phyloP scores from a whole-genome alignment of 2,888 invertebrate species.

The Cryptus armator region DNA sequence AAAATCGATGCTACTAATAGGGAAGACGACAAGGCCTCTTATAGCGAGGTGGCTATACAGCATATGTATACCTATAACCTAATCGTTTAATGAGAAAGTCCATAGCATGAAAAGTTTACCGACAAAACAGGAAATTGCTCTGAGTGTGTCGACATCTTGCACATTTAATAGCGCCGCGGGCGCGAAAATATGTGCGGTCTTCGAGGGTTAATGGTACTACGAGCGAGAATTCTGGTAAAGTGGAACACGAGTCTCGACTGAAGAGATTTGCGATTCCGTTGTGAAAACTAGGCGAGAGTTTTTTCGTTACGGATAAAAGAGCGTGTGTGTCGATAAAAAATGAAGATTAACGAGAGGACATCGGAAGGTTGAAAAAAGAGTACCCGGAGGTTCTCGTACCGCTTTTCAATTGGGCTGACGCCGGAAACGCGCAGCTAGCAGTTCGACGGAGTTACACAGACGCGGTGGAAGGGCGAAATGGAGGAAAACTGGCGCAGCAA shows the following conservation, averaged over 20 bases:
- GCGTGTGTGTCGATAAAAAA: conserved; percentile 50
- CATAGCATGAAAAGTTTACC: too few relatives aligned
- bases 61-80: too few relatives aligned
- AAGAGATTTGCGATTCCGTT: conserved; percentile 37
- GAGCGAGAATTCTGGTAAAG: conserved; percentile 33
- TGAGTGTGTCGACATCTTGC: too few relatives aligned
- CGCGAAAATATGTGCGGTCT: background rate
- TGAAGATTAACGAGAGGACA: conserved; percentile 61
- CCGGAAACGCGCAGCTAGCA: conserved; percentile 47
- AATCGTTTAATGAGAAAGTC: too few relatives aligned
- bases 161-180: background rate
- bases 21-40: too few relatives aligned
- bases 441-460: conserved; percentile 34
- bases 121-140: too few relatives aligned
- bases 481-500: conserved; percentile 15
- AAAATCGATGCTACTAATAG: too few relatives aligned
- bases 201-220: background rate
- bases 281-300: conserved; percentile 28
- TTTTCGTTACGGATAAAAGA: conserved; percentile 6
- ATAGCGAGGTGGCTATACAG: too few relatives aligned
- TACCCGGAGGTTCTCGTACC: conserved; percentile 18
- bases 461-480: conserved; percentile 26
- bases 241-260: conserved; percentile 15
- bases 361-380: conserved; percentile 5
- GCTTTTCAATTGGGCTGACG: conserved; percentile 57